These are phyloP conservation scores for Falco biarmicus DNA, from an alignment of 2,797 vertebrate genomes.

Conservation along the genomic window DNA sequence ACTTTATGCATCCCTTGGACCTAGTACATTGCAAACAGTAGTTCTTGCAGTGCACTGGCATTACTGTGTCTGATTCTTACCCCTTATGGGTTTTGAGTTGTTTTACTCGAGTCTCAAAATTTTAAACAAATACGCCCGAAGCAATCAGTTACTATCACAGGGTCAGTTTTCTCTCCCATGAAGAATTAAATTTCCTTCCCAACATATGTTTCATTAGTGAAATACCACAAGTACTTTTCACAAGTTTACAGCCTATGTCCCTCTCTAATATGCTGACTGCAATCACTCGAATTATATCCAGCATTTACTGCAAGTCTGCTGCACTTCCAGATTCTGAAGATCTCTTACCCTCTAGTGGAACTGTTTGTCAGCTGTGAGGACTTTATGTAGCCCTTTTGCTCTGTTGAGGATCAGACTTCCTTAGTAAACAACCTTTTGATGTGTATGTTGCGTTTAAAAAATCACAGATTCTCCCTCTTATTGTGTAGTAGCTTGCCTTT, in stretches of 20 bases:
- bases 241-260: background rate
- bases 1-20: background rate
- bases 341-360: slow-evolving; percentile 67
- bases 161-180: background rate
- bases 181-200: background rate
- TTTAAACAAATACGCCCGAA: background rate
- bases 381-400: background rate
- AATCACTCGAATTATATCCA: background rate
- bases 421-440: background rate
- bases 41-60: background rate
- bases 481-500: background rate
- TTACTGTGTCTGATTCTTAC: background rate
- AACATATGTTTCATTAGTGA: background rate
- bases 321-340: background rate
- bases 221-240: background rate
- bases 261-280: background rate
- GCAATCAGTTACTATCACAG: background rate
- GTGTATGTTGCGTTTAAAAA: background rate
- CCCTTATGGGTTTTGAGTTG: background rate
- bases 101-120: background rate
- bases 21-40: background rate
- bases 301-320: background rate
- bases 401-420: background rate
- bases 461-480: background rate
- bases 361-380: background rate